Conservation (phyloP, 2,113 vertebrate species). For the Sinocyclocheilus anshuiensis region DNA sequence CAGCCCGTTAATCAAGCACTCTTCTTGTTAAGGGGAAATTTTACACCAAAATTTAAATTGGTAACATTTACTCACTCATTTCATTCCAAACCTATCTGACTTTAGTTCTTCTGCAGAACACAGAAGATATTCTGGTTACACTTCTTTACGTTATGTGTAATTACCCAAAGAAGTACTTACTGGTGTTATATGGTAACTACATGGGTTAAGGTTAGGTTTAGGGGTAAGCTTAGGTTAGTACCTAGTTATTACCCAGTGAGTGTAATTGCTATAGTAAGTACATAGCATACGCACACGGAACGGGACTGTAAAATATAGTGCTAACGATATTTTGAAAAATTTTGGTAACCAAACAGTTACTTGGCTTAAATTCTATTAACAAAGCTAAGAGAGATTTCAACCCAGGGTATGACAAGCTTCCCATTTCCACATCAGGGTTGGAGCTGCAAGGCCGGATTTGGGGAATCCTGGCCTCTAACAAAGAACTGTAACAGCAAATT, state of each 20-base stretch:
- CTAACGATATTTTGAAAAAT: background rate
- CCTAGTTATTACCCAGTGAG: too few species aligned
- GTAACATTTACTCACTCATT: background rate
- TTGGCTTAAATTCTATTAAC: background rate
- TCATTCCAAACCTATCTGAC: background rate
- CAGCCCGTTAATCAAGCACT: background rate
- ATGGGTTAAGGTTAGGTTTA: too few species aligned
- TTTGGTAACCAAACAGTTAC: background rate
- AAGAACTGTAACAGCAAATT: conserved; percentile 29
- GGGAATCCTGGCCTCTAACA: background rate
- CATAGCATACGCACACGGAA: too few species aligned
- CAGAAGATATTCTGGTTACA: too few species aligned
- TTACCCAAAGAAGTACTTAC: too few species aligned
- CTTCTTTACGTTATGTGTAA: too few species aligned
- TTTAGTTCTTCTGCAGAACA: background rate
- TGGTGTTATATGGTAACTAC: too few species aligned
- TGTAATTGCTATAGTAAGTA: too few species aligned
- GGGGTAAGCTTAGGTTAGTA: background rate
- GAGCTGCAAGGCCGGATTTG: background rate
- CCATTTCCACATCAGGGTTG: background rate
- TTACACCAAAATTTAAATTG: background rate
- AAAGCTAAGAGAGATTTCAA: background rate
- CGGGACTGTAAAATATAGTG: too few species aligned
- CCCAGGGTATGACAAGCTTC: too few species aligned
- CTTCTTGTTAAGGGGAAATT: background rate